Percentiles rank a stretch among this genome's conserved stretches.
phyloP scores from a whole-genome alignment of 2,888 invertebrate species.

The Stenotaenia linearis region DNA sequence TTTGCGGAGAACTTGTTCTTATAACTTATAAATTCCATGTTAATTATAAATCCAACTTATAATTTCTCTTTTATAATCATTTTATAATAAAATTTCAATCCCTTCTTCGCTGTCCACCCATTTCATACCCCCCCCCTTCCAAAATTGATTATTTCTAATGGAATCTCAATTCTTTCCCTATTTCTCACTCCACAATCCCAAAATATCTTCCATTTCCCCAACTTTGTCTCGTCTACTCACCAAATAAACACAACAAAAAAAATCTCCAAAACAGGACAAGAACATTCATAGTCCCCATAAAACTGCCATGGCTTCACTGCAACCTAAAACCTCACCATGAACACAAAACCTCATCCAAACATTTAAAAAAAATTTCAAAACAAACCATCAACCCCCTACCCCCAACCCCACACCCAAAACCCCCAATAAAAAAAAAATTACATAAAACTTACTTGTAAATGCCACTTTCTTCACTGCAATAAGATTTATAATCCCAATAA shows the following conservation, averaged over 20 bases:
- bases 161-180: too few relatives aligned
- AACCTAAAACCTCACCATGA: neutral
- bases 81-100: too few relatives aligned
- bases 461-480: conserved; percentile 1
- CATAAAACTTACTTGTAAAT: neutral
- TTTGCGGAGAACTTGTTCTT: too few relatives aligned
- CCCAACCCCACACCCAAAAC: neutral
- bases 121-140: too few relatives aligned
- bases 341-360: neutral
- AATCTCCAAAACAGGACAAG: neutral
- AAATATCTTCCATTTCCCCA: too few relatives aligned
- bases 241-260: neutral
- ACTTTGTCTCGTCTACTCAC: too few relatives aligned
- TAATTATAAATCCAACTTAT: too few relatives aligned
- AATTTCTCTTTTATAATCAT: too few relatives aligned
- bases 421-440: neutral
- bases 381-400: neutral
- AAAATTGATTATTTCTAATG: too few relatives aligned
- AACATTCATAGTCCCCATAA: neutral
- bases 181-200: too few relatives aligned
- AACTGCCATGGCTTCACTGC: neutral
- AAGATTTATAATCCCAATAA: conserved; percentile 12
- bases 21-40: too few relatives aligned
- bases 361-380: neutral
- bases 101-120: too few relatives aligned